A percentile compares a stretch with the other conserved stretches of the same genome.
Evolutionary conservation across 2,888 invertebrate genomes (phyloP).

Genomic region (Trisateles emortualis): DNA sequence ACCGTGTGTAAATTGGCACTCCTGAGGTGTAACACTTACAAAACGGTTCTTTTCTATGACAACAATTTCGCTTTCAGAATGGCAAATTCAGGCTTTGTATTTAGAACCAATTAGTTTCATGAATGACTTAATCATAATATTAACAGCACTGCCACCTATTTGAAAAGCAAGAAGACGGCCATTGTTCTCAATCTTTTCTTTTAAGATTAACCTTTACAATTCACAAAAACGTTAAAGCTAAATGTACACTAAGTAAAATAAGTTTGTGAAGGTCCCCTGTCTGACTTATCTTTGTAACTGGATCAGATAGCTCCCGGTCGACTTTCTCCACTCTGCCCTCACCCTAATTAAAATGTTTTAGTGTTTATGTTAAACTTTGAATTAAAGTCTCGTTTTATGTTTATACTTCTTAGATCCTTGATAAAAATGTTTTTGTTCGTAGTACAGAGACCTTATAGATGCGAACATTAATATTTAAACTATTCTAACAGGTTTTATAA

Average conservation of each 20-base stretch:
- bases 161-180: neutral
- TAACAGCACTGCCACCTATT: neutral
- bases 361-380: conserved; percentile 43
- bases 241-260: conserved; percentile 26
- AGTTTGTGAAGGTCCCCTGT: conserved; percentile 8
- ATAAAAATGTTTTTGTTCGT: neutral
- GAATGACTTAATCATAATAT: no score
- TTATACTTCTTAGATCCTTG: conserved; percentile 29
- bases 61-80: no score
- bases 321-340: conserved; percentile 24
- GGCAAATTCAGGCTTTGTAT: no score
- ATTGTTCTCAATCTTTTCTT: neutral
- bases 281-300: conserved; percentile 33
- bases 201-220: neutral
- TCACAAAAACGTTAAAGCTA: conserved; percentile 22
- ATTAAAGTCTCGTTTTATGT: conserved; percentile 41
- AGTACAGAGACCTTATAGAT: neutral
- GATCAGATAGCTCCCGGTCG: conserved; percentile 19
- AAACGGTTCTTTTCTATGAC: no score
- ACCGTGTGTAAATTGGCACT: no score
- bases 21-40: no score
- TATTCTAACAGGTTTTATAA: neutral
- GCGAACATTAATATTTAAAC: neutral
- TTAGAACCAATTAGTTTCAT: no score
- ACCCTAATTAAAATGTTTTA: conserved; percentile 46